Conservation (phyloP, 92 coral and sea anemone species). For the Heteractis magnifica region DNA sequence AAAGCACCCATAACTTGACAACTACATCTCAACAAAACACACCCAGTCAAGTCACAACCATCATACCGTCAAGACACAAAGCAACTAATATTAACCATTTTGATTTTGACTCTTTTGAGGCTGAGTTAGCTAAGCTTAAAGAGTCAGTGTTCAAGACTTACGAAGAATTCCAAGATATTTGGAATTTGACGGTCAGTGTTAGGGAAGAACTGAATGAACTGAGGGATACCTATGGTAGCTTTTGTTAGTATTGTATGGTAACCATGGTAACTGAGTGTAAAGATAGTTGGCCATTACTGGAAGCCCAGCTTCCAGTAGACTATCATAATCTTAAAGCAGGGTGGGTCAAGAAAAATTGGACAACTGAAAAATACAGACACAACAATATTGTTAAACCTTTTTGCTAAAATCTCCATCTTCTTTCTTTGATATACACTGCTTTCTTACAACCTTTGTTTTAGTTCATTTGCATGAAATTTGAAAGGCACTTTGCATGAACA, state of each 20-base stretch:
- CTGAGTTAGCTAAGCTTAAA: conserved; percentile 26
- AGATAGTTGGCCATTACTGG: no score
- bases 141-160: conserved; percentile 21
- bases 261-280: not conserved
- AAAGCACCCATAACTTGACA: not conserved
- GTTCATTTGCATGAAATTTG: no score
- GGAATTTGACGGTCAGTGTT: conserved; percentile 14
- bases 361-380: no score
- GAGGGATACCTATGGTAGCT: not conserved
- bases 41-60: not conserved
- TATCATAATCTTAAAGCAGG: no score
- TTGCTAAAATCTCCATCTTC: no score
- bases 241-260: not conserved
- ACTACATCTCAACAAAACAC: not conserved
- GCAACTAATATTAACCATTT: not conserved
- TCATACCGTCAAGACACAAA: not conserved
- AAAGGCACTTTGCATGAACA: no score
- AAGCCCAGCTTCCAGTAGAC: no score
- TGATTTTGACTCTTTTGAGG: conserved; percentile 22
- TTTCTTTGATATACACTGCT: no score
- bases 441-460: no score
- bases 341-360: no score
- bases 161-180: conserved; percentile 39
- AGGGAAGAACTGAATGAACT: conserved; percentile 17
- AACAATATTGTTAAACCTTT: no score